Base-by-base conservation (phyloP, 2,797 vertebrate species). In the Rhabdophis nuchalis region DNA sequence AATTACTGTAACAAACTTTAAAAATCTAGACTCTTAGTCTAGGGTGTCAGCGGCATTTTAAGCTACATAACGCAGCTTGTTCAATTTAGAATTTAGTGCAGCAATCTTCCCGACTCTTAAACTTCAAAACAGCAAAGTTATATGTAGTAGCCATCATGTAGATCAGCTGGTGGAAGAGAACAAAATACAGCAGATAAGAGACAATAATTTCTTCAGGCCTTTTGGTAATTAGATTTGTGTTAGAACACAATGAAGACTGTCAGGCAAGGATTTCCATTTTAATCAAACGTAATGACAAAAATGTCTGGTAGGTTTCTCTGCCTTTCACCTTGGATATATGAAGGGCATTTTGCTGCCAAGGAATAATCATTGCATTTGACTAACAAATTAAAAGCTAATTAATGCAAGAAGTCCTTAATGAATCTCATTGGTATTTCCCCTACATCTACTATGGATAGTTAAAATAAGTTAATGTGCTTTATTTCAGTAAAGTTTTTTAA, bases 141-240 rank as follows among this genome's bases (percentile, higher is more conserved):
- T 99, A 99, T 98, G 99, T 99, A 96, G 99, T 99, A 98, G 99
- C 99, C 99, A 99, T 99, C 99, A 99, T 99, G 99, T 99, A 99
- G 99, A 99, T 99, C 98, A 99, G 98, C 99, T 99, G 99, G 98
- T 98, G 99, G 98, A 99, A 99, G 98, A 99, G 98, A 98, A 98
- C 97, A 98, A 97, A 98, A 98, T 96, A 97, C 97, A 98, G 96
- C 94, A 97, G 92, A 93, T 98, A 97, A 98, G 98, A 98, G 85
- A 97, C 92, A 97, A 95, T 95, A 94, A 95, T 96, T 93, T 93
- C 96, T 92, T 12, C 4, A 89, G 91, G 95, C 96, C 95, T 96
- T 89, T 89, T 25, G 95, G 96, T 93, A 96, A 95, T 92, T 95
- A 93, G 18, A 23, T 95, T 2, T 86, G 95, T 92, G 23, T 91